Conservation (phyloP, 37 sponge, comb jelly and placozoan genomes). For the Spongilla lacustris region DNA sequence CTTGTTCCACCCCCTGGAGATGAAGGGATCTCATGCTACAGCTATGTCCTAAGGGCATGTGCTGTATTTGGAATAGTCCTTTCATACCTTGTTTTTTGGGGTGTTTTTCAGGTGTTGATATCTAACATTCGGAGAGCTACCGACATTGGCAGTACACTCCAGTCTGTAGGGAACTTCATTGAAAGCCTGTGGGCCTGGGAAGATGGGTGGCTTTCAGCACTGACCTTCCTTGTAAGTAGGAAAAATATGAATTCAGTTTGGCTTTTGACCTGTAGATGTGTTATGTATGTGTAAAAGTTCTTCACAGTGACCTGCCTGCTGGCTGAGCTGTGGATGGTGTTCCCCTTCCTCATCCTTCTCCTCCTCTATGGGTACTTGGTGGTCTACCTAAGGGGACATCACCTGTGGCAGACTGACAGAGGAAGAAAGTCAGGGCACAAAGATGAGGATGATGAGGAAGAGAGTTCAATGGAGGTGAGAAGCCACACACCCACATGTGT, state of each 20-base stretch:
- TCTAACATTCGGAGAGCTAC: constrained; percentile 61
- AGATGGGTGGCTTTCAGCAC: constrained; percentile 30
- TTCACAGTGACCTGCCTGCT: constrained; percentile 60
- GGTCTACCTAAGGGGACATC: constrained; percentile 18
- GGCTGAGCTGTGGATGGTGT: constrained; percentile 86
- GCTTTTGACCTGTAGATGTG: not conserved
- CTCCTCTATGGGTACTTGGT: constrained; percentile 77
- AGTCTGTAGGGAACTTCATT: constrained; percentile 19
- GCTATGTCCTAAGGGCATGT: too few species aligned
- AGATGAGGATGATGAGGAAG: not conserved
- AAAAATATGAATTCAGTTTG: too few species aligned
- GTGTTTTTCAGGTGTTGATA: constrained; percentile 64
- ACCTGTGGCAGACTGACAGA: constrained; percentile 29
- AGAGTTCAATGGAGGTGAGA: not conserved
- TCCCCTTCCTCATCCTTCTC: constrained; percentile 29
- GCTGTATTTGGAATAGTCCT: too few species aligned
- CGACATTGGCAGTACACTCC: constrained; percentile 38
- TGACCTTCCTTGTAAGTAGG: constrained; percentile 74
- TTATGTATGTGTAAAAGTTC: constrained; percentile 50
- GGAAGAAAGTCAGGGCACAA: not conserved
- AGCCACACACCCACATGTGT: not conserved
- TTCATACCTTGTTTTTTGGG: too few species aligned
- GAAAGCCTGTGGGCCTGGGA: constrained; percentile 72
- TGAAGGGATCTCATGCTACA: too few species aligned
- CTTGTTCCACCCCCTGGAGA: too few species aligned